These are phyloP conservation scores for Musca vetustissima DNA, from an alignment of 1,140 invertebrate species.

Conservation along the genomic window DNA sequence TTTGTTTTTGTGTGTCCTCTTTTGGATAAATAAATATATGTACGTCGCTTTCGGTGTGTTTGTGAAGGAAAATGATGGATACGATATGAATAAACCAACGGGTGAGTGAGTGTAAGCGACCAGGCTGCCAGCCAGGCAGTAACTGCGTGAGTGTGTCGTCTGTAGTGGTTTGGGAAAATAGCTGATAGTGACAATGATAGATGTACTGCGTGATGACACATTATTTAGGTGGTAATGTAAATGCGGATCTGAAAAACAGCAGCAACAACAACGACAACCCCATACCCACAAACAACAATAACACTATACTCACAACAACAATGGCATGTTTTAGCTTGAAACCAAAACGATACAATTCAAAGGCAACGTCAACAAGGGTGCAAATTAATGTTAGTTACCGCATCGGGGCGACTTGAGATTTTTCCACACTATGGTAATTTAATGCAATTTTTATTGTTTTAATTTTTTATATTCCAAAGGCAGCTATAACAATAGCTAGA, in stretches of 20 bases:
- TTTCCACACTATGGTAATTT: slow-evolving; percentile 18
- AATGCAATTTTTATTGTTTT: slow-evolving; percentile 7
- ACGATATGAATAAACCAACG: too few species aligned
- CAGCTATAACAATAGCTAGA: too few species aligned
- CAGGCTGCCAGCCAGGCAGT: too few species aligned
- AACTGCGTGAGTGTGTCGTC: not conserved
- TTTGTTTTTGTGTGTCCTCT: too few species aligned
- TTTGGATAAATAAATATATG: too few species aligned
- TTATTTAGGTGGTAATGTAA: slow-evolving; percentile 23
- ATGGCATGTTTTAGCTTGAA: too few species aligned
- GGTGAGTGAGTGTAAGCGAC: too few species aligned
- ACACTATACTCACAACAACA: not conserved
- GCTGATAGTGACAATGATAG: slow-evolving; percentile 19
- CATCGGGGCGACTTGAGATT: slow-evolving; percentile 7
- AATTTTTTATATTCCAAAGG: not conserved
- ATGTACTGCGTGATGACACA: slow-evolving; percentile 24
- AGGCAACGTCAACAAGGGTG: not conserved
- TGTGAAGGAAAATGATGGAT: too few species aligned
- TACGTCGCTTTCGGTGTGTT: too few species aligned
- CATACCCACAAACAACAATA: too few species aligned
- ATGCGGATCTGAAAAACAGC: slow-evolving; percentile 18
- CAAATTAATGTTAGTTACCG: slow-evolving; percentile 16
- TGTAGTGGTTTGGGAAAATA: slow-evolving; percentile 15
- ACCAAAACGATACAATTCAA: slow-evolving; percentile 6
- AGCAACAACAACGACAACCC: not conserved